These are phyloP conservation scores for Parazoanthus swiftii DNA, from an alignment of 92 coral and sea anemone species.

Conservation along the genomic window DNA sequence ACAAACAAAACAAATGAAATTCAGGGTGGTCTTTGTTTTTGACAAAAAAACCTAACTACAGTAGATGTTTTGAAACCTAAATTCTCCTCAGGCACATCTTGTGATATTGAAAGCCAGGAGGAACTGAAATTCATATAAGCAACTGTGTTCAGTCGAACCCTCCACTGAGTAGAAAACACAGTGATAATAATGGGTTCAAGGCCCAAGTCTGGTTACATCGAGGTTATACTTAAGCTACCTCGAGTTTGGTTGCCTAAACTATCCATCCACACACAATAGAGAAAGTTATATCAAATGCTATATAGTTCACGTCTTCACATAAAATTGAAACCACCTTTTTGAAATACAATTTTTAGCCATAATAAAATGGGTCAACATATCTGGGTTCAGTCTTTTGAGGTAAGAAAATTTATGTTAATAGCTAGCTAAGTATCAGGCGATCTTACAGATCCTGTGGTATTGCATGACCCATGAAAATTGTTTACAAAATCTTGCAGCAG, in stretches of 20 bases:
- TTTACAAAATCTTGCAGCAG: slow-evolving; percentile 30
- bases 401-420: neutral
- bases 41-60: neutral
- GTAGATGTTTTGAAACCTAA: too few species aligned
- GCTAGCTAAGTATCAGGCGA: neutral
- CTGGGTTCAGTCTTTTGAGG: neutral
- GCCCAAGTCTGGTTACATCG: too few species aligned
- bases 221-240: too few species aligned
- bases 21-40: neutral
- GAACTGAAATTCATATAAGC: neutral
- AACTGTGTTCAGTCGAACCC: too few species aligned
- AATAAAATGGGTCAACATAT: neutral
- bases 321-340: neutral
- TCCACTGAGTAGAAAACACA: too few species aligned
- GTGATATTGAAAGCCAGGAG: neutral
- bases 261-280: neutral
- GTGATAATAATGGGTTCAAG: too few species aligned
- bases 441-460: neutral
- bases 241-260: neutral
- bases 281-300: neutral
- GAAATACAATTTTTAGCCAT: neutral
- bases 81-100: neutral
- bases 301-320: neutral
- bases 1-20: neutral
- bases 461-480: slow-evolving; percentile 36